Conservation (phyloP, 2,797 vertebrate species). For the Ptychobarbus kaznakovi region DNA sequence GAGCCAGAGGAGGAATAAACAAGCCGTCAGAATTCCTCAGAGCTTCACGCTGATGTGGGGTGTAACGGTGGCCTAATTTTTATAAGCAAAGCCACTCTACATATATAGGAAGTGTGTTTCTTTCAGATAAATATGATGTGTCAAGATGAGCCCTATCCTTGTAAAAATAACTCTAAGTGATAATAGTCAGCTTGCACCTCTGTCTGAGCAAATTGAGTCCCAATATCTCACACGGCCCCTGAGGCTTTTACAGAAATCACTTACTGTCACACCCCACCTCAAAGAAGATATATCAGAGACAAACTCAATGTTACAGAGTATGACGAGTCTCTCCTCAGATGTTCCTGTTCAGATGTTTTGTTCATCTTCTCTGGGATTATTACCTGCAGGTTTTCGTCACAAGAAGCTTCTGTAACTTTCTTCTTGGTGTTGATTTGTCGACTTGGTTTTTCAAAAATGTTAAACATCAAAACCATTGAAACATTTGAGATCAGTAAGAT, state of each 20-base stretch:
- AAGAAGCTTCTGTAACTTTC: not conserved
- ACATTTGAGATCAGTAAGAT: not conserved
- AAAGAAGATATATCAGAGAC: constrained; percentile 25
- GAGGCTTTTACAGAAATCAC: constrained; percentile 38
- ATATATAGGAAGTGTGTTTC: constrained; percentile 36
- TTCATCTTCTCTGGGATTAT: constrained; percentile 5
- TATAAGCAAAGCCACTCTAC: not conserved
- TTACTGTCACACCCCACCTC: constrained; percentile 21
- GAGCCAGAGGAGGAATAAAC: not conserved
- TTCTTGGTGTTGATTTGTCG: not conserved
- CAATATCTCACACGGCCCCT: not conserved
- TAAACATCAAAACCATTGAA: not conserved
- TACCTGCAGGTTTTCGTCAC: not conserved
- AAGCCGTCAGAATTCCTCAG: constrained; percentile 41
- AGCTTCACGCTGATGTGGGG: constrained; percentile 30
- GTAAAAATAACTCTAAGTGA: constrained; percentile 34
- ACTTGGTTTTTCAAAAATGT: not conserved
- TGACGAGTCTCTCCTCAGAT: not conserved
- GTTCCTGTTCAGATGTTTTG: not conserved
- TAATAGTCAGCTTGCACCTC: constrained; percentile 31
- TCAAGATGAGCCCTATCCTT: not conserved
- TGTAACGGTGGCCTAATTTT: constrained; percentile 39
- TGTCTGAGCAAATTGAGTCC: not conserved
- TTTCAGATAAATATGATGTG: constrained; percentile 37
- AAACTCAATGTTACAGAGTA: not conserved